These are phyloP conservation scores for Chymomyza procnemis DNA, from an alignment of 2,888 invertebrate species.

Conservation along the genomic window DNA sequence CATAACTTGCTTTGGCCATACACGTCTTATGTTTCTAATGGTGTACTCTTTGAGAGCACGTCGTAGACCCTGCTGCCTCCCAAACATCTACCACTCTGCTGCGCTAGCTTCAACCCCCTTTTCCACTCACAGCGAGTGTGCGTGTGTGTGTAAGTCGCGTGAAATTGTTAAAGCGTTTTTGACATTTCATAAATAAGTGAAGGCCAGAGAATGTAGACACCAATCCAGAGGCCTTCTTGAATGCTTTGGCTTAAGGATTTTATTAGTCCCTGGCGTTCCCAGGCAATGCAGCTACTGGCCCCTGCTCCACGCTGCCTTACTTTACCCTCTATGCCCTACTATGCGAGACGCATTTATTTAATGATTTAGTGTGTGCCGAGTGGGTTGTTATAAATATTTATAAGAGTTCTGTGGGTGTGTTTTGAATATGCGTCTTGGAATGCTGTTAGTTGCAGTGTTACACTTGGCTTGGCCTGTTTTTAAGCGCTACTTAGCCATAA, in stretches of 20 bases:
- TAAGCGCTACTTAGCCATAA: constrained; percentile 54
- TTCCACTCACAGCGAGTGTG: constrained; percentile 4
- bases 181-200: constrained; percentile 33
- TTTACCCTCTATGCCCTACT: constrained; percentile 15
- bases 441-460: constrained; percentile 46
- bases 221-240: constrained; percentile 30
- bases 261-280: constrained; percentile 54
- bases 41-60: constrained; percentile 4
- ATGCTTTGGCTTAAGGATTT: constrained; percentile 48
- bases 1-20: neutral
- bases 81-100: too few species aligned
- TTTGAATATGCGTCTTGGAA: constrained; percentile 47
- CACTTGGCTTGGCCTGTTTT: constrained; percentile 43
- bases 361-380: constrained; percentile 68
- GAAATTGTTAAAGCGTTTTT: constrained; percentile 53
- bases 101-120: neutral
- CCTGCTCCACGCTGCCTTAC: neutral
- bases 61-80: neutral
- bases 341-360: constrained; percentile 48
- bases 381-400: constrained; percentile 66
- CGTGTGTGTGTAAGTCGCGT: constrained; percentile 35
- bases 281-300: neutral
- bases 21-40: constrained; percentile 23
- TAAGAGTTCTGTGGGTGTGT: constrained; percentile 41
- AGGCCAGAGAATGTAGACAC: constrained; percentile 7